These are phyloP conservation scores for Cephalophus harveyi DNA, from an alignment of 2,113 vertebrate genomes.

Conservation along the genomic window DNA sequence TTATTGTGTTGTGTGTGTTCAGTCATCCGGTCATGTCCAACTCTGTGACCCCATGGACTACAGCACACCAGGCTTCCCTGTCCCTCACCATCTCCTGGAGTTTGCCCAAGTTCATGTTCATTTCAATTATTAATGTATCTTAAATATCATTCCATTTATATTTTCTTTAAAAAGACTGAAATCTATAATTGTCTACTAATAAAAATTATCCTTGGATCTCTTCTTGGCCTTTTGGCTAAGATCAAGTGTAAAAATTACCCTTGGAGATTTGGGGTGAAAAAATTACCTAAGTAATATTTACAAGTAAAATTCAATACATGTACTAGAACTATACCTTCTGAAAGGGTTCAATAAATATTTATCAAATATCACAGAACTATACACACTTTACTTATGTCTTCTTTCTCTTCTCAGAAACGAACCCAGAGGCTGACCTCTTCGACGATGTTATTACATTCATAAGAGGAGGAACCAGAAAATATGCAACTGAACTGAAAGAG, in stretches of 20 bases:
- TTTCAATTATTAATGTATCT: not conserved
- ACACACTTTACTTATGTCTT: not conserved
- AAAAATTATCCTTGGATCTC: not conserved
- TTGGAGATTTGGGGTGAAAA: not conserved
- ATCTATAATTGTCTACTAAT: not conserved
- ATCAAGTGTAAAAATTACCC: not conserved
- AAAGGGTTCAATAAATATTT: not conserved
- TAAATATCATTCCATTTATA: not conserved
- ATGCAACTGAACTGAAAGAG: constrained; percentile 83
- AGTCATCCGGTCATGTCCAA: not conserved
- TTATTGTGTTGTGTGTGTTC: not conserved
- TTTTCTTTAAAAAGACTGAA: not conserved
- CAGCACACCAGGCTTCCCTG: not conserved
- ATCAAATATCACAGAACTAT: not conserved
- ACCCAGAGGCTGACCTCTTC: constrained; percentile 63
- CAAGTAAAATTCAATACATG: constrained; percentile 20
- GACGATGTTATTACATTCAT: constrained; percentile 85
- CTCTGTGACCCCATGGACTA: not conserved
- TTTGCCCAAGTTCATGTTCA: not conserved
- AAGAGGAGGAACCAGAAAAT: constrained; percentile 82
- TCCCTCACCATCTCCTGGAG: not conserved
- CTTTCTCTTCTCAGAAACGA: constrained; percentile 43
- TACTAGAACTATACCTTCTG: not conserved
- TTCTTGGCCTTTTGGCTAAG: not conserved
- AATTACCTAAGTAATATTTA: not conserved